Conservation (phyloP, 2,888 invertebrate species). For the Ethmia dodecea region DNA sequence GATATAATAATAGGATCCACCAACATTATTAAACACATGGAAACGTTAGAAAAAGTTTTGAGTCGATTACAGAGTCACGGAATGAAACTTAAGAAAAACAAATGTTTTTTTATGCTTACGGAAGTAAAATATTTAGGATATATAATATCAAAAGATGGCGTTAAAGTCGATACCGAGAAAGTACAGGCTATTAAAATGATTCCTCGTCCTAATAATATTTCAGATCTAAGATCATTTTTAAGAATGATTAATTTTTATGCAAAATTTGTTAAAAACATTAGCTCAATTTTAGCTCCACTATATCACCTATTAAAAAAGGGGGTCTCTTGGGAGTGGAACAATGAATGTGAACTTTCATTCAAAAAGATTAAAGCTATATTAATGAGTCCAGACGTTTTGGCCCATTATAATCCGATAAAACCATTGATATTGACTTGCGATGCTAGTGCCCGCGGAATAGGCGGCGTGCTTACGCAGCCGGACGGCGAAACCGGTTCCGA, state of each 20-base stretch:
- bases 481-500: neutral
- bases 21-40: neutral
- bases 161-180: neutral
- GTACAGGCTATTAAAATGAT: neutral
- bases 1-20: neutral
- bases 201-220: neutral
- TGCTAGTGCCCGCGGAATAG: neutral
- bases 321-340: neutral
- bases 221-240: neutral
- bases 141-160: neutral
- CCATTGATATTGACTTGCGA: neutral
- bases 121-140: neutral
- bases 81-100: neutral
- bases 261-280: slow-evolving; percentile 3
- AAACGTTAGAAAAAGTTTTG: neutral
- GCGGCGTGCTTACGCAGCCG: neutral
- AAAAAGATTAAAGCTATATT: neutral
- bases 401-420: neutral
- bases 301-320: slow-evolving; percentile 5
- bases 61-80: neutral
- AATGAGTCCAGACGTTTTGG: neutral
- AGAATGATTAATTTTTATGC: neutral
- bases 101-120: neutral
- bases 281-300: slow-evolving; percentile 1
- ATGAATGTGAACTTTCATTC: neutral